phyloP scores from a whole-genome alignment of 2,888 invertebrate species.

The Galeruca laticollis region DNA sequence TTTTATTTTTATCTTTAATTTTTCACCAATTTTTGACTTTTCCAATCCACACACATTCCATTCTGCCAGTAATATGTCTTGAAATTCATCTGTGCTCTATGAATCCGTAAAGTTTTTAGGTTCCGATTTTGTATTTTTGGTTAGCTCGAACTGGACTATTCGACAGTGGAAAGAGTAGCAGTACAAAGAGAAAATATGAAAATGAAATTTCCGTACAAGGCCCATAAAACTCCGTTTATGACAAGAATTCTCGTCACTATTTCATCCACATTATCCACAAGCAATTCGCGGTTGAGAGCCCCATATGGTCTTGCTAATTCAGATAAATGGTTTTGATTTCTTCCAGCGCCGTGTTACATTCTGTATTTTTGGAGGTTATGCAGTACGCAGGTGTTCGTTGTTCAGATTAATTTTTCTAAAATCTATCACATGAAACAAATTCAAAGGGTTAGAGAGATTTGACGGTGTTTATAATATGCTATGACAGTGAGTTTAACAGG shows the following conservation, averaged over 20 bases:
- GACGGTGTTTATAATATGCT: no score
- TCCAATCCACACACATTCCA: no score
- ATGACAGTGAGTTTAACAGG: no score
- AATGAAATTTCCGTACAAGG: slow-evolving; percentile 59
- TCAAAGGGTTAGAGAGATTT: no score
- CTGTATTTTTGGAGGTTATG: slow-evolving; percentile 11
- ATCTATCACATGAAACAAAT: background rate
- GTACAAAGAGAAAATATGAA: slow-evolving; percentile 57
- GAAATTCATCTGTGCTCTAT: no score
- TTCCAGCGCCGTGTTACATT: slow-evolving; percentile 7
- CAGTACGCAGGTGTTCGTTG: slow-evolving; percentile 8
- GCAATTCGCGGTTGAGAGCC: slow-evolving; percentile 61
- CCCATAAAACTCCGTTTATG: slow-evolving; percentile 64
- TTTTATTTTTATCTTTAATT: no score
- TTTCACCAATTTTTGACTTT: no score
- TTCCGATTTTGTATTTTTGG: background rate
- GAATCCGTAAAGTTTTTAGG: no score
- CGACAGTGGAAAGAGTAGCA: background rate
- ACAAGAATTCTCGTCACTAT: slow-evolving; percentile 65
- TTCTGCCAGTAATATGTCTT: no score
- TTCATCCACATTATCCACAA: slow-evolving; percentile 59
- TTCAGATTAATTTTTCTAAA: background rate
- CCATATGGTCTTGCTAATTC: slow-evolving; percentile 63
- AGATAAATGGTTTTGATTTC: slow-evolving; percentile 66
- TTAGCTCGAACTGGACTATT: slow-evolving; percentile 17